These are phyloP conservation scores for Podarcis lilfordi DNA, from an alignment of 2,797 vertebrate genomes.

Conservation along the genomic window DNA sequence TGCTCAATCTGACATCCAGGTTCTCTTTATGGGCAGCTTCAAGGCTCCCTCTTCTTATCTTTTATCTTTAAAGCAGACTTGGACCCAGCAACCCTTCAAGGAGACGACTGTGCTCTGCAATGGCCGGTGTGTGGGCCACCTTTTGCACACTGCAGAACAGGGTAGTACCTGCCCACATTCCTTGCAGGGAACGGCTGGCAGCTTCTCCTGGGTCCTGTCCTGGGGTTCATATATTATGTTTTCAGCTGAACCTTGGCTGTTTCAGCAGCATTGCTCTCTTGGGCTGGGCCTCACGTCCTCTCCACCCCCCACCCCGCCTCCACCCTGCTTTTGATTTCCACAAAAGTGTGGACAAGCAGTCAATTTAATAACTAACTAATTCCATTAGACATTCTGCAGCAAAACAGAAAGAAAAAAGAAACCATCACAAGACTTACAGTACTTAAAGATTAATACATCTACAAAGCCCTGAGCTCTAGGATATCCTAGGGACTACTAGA, in stretches of 20 bases:
- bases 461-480: too few relatives aligned
- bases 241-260: not conserved
- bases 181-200: not conserved
- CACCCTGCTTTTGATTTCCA: too few relatives aligned
- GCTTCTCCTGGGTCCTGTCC: not conserved
- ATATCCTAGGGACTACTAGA: too few relatives aligned
- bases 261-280: not conserved
- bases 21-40: too few relatives aligned
- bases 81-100: not conserved
- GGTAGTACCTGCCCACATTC: not conserved
- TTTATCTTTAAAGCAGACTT: not conserved
- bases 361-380: not conserved
- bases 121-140: too few relatives aligned
- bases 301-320: too few relatives aligned
- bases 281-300: not conserved
- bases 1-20: too few relatives aligned
- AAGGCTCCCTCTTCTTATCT: not conserved
- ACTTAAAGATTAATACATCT: not conserved
- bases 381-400: not conserved
- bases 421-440: not conserved
- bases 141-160: not conserved
- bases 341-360: not conserved
- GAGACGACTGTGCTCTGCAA: not conserved
- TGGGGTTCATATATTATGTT: not conserved
- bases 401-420: not conserved